Base-by-base conservation (phyloP, 2,113 vertebrate genomes). In the Promerops cafer region DNA sequence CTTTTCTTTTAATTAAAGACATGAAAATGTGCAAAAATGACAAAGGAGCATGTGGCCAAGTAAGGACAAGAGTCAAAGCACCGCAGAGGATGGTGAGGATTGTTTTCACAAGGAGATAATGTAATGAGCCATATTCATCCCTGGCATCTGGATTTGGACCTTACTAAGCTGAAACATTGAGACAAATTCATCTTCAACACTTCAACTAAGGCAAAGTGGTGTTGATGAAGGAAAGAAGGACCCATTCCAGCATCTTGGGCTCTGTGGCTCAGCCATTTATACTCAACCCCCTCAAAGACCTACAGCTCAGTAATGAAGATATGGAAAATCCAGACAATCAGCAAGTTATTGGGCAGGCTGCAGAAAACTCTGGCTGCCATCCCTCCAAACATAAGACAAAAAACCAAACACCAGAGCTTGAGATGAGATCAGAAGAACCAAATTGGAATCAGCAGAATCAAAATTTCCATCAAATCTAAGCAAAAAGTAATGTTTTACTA, bases 1-100 rank as follows among this genome's bases (percentile, higher is more conserved):
- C 90, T 95, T 91, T 92, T 83, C 81, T 93, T 97, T 97, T 97
- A 97, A 97, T 96, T 97, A 96, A 97, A 97, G 92, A 97, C 68
- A 78, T 61, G 64, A 94, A 97, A 97, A 96, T 44, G 90, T 83
- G 90, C 66, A 77, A 93, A 97, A 96, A 95, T 94, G 60, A 90
- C 91, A 93, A 92, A 85, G 96, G 91, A 91, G 52, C 44, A 12
- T 31, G 80, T 80, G 66, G 71, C 77, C 79, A 33, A 75, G 64
- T 92, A 68, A 87, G 91, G 74, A 92, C 63, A 53, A 69, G 47
- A 97, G 42, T 71, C 78, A 35, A 89, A 80, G 42, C 72, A 53
- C 57, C 18, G 42, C 89, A 39, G 84, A 81, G 78, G 78, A 81
- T 53, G 59, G 70, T 14, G 30, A 71, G 76, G 40, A 53, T 30